Conservation (phyloP, 2,888 invertebrate genomes). For the Dendrolimus houi region DNA sequence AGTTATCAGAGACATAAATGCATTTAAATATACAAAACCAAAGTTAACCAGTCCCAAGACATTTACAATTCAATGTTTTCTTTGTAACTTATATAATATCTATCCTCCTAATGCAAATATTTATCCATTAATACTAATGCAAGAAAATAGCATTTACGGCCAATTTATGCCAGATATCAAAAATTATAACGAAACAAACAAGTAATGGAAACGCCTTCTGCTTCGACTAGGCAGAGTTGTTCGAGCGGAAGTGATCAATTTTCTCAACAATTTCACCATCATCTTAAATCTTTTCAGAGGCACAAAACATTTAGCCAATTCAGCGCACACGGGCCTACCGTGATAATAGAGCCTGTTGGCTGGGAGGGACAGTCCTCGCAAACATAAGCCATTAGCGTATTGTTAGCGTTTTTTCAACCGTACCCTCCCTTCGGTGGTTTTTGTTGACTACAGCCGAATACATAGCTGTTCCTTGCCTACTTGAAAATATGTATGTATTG, state of each 20-base stretch:
- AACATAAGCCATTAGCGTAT: conserved; percentile 72
- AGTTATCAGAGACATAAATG: too few species aligned
- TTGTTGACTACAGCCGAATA: conserved; percentile 38
- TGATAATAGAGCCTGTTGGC: conserved; percentile 68
- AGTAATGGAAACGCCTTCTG: conserved; percentile 8
- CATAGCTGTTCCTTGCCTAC: conserved; percentile 1
- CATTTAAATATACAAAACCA: too few species aligned
- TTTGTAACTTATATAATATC: too few species aligned
- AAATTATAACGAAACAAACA: too few species aligned
- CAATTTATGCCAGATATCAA: too few species aligned
- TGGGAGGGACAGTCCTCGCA: conserved; percentile 64
- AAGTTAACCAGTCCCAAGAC: too few species aligned
- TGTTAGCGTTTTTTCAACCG: conserved; percentile 57
- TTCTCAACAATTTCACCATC: conserved; percentile 73
- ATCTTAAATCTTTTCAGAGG: conserved; percentile 68
- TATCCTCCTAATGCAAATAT: too few species aligned
- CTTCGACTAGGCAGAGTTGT: conserved; percentile 48
- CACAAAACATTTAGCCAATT: conserved; percentile 74
- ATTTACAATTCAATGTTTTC: too few species aligned
- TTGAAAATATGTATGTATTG: background rate
- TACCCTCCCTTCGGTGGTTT: conserved; percentile 40
- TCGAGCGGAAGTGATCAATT: conserved; percentile 70
- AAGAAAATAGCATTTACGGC: too few species aligned
- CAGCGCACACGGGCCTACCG: conserved; percentile 58
- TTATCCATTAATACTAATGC: too few species aligned